Base-by-base conservation (phyloP, 2,888 invertebrate genomes). In the Hermaeophaga mercurialis region DNA sequence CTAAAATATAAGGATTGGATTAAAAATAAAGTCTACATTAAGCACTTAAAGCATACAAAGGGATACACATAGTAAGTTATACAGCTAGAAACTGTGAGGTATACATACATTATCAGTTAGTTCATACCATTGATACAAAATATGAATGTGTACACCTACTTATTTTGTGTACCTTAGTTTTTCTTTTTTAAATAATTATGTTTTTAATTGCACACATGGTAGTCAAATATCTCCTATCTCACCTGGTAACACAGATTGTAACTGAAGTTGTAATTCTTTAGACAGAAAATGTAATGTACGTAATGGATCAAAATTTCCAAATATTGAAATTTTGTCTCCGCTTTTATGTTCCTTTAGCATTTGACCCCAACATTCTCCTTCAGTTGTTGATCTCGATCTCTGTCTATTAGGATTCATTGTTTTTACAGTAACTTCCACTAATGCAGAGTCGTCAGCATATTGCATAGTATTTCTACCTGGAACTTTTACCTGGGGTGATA, bases 201-300 rank as follows among this genome's bases (percentile, higher is more conserved):
- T n/a, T n/a, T n/a, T n/a, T n/a, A n/a, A n/a, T n/a, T n/a, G n/a
- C n/a, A n/a, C n/a, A n/a, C n/a, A n/a, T n/a, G n/a, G n/a, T n/a
- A n/a, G n/a, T n/a, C n/a, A n/a, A n/a, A n/a, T n/a, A n/a, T n/a
- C n/a, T n/a, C 8, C 15, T 49, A 18, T 12, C 44, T 24, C 1
- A 76, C 76, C 67, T 59, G 73, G 70, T 12, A 71, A 36, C 54
- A 63, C 44, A 15, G 63, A 58, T 46, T 70, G 65, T 14, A 78
- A 52, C 57, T 75, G 74, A 14, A 65, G 67, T 44, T 75, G 71
- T 46, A 78, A 61, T 59, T 78, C 78, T 55, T 73, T 75, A 1
- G 75, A 71, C 24, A 78, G 64, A 64, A 78, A 78, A 64, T 78
- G 78, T 46, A 78, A 55, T 1, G 77, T 77, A 6, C 77, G 62